phyloP scores from a whole-genome alignment of 2,113 vertebrate genomes.

The Otus sunia region DNA sequence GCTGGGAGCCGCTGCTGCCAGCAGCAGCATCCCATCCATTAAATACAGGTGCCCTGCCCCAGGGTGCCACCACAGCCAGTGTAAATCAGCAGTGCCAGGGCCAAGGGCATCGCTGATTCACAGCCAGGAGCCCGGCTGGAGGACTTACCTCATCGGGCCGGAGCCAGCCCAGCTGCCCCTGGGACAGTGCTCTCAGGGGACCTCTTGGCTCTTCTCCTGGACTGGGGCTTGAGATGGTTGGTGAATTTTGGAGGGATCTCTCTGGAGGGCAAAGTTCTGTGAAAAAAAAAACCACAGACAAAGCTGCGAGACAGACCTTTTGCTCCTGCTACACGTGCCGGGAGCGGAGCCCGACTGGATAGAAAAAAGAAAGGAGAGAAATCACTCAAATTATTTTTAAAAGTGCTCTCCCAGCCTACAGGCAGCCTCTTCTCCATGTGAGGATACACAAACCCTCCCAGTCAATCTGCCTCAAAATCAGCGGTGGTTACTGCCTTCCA shows the following conservation, averaged over 20 bases:
- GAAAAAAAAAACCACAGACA: not conserved
- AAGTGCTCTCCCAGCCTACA: not conserved
- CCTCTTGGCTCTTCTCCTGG: not conserved
- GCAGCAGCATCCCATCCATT: not conserved
- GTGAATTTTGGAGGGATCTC: not conserved
- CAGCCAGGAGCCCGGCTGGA: not conserved
- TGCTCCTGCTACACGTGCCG: not conserved
- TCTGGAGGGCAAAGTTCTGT: not conserved
- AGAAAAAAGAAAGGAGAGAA: not conserved
- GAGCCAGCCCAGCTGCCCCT: accelerated
- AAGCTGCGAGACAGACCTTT: not conserved
- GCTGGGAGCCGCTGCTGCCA: not conserved
- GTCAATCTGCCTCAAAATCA: not conserved
- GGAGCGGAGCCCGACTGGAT: not conserved
- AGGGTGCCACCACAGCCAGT: accelerated
- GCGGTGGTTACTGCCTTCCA: not conserved
- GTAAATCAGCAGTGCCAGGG: not conserved
- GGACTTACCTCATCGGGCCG: not conserved
- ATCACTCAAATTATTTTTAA: not conserved
- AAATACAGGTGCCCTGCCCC: not conserved
- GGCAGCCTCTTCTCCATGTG: not conserved
- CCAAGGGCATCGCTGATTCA: not conserved
- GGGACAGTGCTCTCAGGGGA: not conserved
- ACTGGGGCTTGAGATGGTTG: accelerated
- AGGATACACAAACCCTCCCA: not conserved